phyloP scores from a whole-genome alignment of 2,888 invertebrate species.

The Drosophila kanekoi region DNA sequence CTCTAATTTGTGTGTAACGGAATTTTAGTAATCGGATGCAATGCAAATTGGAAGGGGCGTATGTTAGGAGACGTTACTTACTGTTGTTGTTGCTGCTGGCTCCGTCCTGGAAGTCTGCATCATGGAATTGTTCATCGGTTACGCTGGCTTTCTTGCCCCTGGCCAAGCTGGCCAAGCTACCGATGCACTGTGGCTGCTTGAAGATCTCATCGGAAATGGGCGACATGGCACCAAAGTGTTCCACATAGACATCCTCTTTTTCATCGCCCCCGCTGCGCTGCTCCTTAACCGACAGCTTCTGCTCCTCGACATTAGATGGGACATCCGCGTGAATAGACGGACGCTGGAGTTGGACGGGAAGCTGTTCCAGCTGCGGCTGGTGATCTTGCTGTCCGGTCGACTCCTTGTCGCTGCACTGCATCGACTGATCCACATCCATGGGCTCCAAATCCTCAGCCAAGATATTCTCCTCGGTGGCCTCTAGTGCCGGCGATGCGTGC shows the following conservation, averaged over 20 bases:
- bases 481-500: slow-evolving; percentile 42
- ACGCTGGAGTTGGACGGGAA: slow-evolving; percentile 52
- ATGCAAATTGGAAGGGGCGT: slow-evolving; percentile 1
- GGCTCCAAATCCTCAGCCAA: slow-evolving; percentile 54
- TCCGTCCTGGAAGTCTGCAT: slow-evolving; percentile 68
- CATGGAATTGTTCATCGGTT: slow-evolving; percentile 39
- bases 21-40: background rate
- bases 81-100: slow-evolving; percentile 66
- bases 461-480: slow-evolving; percentile 51
- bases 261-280: slow-evolving; percentile 77
- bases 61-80: slow-evolving; percentile 54
- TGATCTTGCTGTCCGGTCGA: background rate
- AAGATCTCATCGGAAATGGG: slow-evolving; percentile 75
- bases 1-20: background rate
- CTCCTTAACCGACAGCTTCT: slow-evolving; percentile 79
- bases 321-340: slow-evolving; percentile 53
- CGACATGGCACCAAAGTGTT: slow-evolving; percentile 70
- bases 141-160: slow-evolving; percentile 17
- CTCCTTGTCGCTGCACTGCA: slow-evolving; percentile 13
- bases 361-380: background rate
- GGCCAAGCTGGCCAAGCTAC: slow-evolving; percentile 31
- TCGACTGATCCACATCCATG: slow-evolving; percentile 79
- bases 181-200: slow-evolving; percentile 61
- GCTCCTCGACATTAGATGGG: slow-evolving; percentile 49
- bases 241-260: slow-evolving; percentile 81